A percentile compares a stretch with the other conserved stretches of the same genome.
Conservation (phyloP, 2,113 vertebrate species). For the Sapayoa aenigma region DNA sequence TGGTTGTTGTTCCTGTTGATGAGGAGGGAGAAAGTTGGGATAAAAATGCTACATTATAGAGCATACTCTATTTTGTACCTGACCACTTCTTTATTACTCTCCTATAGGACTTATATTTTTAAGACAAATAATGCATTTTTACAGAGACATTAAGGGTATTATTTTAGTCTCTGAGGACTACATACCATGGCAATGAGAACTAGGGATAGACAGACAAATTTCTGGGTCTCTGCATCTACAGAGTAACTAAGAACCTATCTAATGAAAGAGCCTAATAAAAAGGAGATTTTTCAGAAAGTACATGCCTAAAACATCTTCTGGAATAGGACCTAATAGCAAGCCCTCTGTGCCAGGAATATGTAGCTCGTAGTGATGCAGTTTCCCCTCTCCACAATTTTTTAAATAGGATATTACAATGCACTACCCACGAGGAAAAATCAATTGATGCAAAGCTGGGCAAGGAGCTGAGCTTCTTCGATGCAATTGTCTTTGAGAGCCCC, state of each 20-base stretch:
- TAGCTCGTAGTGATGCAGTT: background rate
- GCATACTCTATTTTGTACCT: background rate
- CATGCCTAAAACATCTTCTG: background rate
- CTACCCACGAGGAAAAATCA: background rate
- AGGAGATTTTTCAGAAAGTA: background rate
- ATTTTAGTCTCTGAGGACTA: background rate
- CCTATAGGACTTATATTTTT: background rate
- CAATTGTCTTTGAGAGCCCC: background rate
- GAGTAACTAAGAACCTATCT: background rate
- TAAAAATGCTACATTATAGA: conserved; percentile 23
- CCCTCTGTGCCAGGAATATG: background rate
- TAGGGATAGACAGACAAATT: background rate
- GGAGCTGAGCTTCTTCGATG: background rate
- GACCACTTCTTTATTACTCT: background rate
- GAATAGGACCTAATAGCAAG: background rate
- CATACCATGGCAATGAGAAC: background rate
- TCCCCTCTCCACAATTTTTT: background rate
- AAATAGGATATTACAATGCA: background rate
- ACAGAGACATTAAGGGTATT: background rate
- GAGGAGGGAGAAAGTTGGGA: background rate
- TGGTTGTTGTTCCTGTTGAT: background rate
- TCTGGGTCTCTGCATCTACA: background rate
- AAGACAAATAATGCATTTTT: background rate
- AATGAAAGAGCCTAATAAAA: background rate
- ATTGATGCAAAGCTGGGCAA: background rate